Conservation (phyloP, 2,888 invertebrate genomes). For the Graphium colonna region DNA sequence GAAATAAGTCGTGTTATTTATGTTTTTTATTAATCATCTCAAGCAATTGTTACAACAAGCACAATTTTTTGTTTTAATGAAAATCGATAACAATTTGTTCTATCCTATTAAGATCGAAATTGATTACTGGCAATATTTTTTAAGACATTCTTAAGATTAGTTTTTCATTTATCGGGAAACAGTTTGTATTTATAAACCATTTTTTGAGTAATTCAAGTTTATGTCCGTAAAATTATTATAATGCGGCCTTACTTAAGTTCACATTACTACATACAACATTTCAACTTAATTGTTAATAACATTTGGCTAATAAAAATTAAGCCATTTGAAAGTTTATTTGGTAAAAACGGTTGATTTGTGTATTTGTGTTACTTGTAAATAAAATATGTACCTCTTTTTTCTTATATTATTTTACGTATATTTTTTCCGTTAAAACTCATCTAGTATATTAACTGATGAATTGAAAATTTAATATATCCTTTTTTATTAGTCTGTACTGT, state of each 20-base stretch:
- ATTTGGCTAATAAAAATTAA: not conserved
- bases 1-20: not conserved
- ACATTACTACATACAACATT: no score
- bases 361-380: slow-evolving; percentile 18
- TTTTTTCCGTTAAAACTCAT: not conserved
- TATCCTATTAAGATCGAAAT: not conserved
- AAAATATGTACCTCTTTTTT: slow-evolving; percentile 3
- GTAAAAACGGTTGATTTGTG: not conserved
- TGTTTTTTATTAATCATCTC: not conserved
- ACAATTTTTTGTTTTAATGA: no score
- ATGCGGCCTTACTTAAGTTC: no score
- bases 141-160: not conserved
- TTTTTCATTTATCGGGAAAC: not conserved
- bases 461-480: no score
- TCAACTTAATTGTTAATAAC: not conserved
- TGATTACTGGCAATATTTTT: not conserved
- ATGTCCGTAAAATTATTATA: no score
- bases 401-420: not conserved
- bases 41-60: not conserved
- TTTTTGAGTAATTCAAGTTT: no score
- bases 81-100: no score
- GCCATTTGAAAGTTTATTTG: not conserved
- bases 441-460: no score
- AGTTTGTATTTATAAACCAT: no score
- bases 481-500: no score